Base-by-base conservation (phyloP, 2,888 invertebrate species). In the Smittia aterrima region DNA sequence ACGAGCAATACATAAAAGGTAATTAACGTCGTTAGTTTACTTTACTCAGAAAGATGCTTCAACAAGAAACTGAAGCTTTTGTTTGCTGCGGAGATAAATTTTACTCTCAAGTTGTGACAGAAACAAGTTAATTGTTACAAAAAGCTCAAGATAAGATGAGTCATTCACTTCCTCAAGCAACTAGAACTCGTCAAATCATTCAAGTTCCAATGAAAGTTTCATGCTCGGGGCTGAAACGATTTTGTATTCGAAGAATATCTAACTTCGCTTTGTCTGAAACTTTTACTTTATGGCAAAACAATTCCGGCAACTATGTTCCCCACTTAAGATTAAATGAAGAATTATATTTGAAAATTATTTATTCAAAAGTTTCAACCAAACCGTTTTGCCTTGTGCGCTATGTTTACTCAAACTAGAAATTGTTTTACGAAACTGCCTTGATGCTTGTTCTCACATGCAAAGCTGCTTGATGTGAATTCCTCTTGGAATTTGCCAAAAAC, bases 1-100 rank as follows among this genome's bases (percentile, higher is more conserved):
- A 91, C 84, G 92, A 90, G 80, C 92, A 92, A 80, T 92, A 93
- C 82, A 89, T 90, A 77, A 87, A 87, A 84, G 94, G 95, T 95
- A 82, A 90, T 91, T 86, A 66, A 9, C 24, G 9, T 24, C 13
- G 18, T 24, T 4, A 3, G n/a, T 58, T 4, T n/a, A 13, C 27
- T 64, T 64, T 27, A 3, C 47, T 47, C n/a, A n/a, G 47, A 47
- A n/a, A 6, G 2, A 47, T 38, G n/a, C 11, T 38, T 38, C 38
- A 11, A 11, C 38, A 38, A 38, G 6, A 38, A 38, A 38, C 38
- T 4, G 6, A 38, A 38, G 47, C 47, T 11, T 11, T 6, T 47
- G 9, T 47, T 47, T 47, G 9, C 47, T 47, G 13, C 47, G 3
- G 9, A 9, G 4, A 32, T 32, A 32, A 47, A 47, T 47, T 47